A percentile compares a stretch with the other conserved stretches of the same genome.
Conservation (phyloP, 2,888 invertebrate genomes). For the Mesopsocus fuscifrons region DNA sequence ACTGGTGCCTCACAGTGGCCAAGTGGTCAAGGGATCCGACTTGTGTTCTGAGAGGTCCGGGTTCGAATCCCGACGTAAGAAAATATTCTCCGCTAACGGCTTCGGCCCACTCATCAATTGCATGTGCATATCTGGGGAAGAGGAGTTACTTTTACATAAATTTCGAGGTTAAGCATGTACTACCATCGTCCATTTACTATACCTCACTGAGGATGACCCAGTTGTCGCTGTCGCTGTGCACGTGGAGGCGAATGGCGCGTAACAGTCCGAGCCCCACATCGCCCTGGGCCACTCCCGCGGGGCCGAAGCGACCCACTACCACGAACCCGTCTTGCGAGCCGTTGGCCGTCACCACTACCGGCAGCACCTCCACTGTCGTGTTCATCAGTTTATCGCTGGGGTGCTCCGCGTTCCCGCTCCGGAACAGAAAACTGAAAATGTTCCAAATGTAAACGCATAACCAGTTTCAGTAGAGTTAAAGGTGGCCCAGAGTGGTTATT, state of each 20-base stretch:
- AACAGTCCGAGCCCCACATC: constrained; percentile 45
- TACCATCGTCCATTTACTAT: constrained; percentile 20
- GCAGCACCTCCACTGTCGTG: constrained; percentile 56
- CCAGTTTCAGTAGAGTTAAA: neutral
- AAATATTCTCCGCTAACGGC: too few relatives aligned
- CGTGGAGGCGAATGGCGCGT: constrained; percentile 50
- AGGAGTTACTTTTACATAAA: too few relatives aligned
- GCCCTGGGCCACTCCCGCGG: constrained; percentile 63
- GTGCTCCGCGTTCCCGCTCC: constrained; percentile 81
- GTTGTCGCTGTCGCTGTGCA: constrained; percentile 60
- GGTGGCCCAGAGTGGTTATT: too few relatives aligned
- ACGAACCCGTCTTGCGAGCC: constrained; percentile 47
- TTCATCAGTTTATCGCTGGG: constrained; percentile 74
- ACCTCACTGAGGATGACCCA: constrained; percentile 90
- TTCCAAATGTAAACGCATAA: constrained; percentile 11
- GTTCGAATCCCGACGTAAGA: too few relatives aligned
- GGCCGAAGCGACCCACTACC: constrained; percentile 57
- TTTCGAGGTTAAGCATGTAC: too few relatives aligned
- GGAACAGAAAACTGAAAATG: constrained; percentile 49
- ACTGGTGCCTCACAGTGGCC: too few relatives aligned
- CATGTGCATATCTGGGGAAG: too few relatives aligned
- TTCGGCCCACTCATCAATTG: too few relatives aligned
- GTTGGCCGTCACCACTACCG: constrained; percentile 21
- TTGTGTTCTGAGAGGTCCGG: too few relatives aligned
- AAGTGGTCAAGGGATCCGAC: too few relatives aligned